Percentiles rank a stretch among this genome's conserved stretches.
Conservation (phyloP, 2,888 invertebrate species). For the Andrena minutula region DNA sequence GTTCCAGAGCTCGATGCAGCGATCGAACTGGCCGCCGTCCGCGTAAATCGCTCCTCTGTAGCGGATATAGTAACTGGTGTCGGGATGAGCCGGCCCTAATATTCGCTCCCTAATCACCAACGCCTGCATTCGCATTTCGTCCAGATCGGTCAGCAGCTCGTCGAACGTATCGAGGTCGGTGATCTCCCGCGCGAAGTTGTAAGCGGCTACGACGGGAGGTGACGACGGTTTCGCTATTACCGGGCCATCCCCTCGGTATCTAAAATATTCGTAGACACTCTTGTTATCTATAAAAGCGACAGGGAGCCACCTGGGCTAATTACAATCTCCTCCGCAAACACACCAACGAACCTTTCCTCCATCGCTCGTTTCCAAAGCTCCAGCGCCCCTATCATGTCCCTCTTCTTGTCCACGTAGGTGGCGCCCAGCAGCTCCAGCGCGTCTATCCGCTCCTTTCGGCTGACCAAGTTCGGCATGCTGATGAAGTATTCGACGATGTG, state of each 20-base stretch:
- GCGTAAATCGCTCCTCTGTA: conserved; percentile 97
- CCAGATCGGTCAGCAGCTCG: conserved; percentile 95
- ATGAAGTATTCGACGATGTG: conserved; percentile 97
- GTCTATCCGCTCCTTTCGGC: conserved; percentile 93
- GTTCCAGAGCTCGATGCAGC: conserved; percentile 98
- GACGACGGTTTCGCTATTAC: conserved; percentile 91
- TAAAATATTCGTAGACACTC: conserved; percentile 72
- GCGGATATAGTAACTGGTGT: conserved; percentile 98
- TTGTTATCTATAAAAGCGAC: background rate
- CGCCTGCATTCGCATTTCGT: conserved; percentile 98
- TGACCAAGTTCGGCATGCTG: conserved; percentile 88
- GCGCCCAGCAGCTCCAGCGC: conserved; percentile 97
- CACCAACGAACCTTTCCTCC: conserved; percentile 89
- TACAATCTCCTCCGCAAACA: background rate
- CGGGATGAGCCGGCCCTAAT: conserved; percentile 96
- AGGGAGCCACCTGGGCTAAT: background rate
- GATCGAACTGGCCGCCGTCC: conserved; percentile 96
- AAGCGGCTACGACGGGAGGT: conserved; percentile 92
- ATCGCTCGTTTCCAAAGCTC: conserved; percentile 96
- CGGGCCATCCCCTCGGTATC: conserved; percentile 88
- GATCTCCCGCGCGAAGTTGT: conserved; percentile 95
- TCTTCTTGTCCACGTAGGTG: conserved; percentile 97
- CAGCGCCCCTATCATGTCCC: conserved; percentile 96
- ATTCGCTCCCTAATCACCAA: conserved; percentile 96
- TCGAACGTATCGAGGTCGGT: conserved; percentile 92